Evolutionary conservation across 2,888 invertebrate species (phyloP), one percentile per base, ranked within the genome.

Genomic region (Anarsia innoxiella): DNA sequence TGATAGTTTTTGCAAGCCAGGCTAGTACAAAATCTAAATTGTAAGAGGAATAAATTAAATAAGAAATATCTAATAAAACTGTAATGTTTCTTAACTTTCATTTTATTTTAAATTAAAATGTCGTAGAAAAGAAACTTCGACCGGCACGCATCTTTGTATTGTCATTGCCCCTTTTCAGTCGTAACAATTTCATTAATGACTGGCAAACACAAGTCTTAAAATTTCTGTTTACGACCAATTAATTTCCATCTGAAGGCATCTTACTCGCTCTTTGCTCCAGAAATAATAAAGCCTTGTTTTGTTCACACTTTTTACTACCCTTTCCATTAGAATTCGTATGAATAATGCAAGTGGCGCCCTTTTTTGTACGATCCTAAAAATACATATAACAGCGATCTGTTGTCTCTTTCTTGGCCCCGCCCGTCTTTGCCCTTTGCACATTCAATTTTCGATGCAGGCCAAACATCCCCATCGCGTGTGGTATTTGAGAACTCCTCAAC

Each of bases 311-410:
- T 62, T 58, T 57, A 62, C 56, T 55, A 56, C 53, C 56, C 57
- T 65, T 65, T 60, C 57, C 59, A 68, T 70, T 66, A 66, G 59
- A 58, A 58, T 61, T 48, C 46, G 49, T 56, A 71, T 71, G 65
- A 70, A 71, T 71, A 66, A 70, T 67, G 67, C 57, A 67, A 61
- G 48, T 46, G 39, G 45, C 44, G 40, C 44, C 52, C 53, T 52
- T 54, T 62, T 61, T 62, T 49, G 39, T 40, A 38, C 40, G 40
- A 15, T 27, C 28, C n/a, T 43, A 44, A 46, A 46, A 47, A 47
- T 46, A 48, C 46, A 44, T 46, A n/a, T n/a, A n/a, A n/a, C n/a
- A 47, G 49, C 50, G 48, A 48, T 51, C 45, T 49, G 47, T 45
- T 49, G 50, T 60, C 45, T 47, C 49, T 49, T 42, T 56, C 49